Percentiles rank a stretch among this genome's conserved stretches.
Conservation (phyloP, 2,797 vertebrate species). For the Clarias laeviceps region DNA sequence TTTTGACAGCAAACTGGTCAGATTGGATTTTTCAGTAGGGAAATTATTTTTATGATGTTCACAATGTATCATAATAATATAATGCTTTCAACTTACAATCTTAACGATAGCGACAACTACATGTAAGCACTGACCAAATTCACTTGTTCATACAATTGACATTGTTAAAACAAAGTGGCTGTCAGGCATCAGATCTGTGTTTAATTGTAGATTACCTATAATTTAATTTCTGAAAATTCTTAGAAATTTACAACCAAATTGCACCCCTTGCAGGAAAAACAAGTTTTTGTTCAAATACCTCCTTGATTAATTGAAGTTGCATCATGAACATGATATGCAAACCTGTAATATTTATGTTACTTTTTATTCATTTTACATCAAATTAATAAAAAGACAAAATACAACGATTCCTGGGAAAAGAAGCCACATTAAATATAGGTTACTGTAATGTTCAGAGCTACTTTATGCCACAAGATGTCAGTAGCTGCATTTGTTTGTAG, state of each 20-base stretch:
- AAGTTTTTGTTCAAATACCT: background rate
- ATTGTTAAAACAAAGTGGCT: background rate
- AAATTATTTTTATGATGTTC: background rate
- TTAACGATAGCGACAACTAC: background rate
- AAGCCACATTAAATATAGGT: background rate
- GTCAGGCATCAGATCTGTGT: background rate
- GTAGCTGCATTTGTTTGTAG: slow-evolving; percentile 9
- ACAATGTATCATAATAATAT: background rate
- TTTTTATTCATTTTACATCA: background rate
- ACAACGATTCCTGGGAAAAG: background rate
- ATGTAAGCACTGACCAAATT: background rate
- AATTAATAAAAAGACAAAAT: background rate
- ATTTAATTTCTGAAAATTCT: background rate
- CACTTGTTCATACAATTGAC: background rate
- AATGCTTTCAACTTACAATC: background rate
- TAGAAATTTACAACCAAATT: background rate
- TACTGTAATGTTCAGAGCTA: background rate
- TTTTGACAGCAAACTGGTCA: background rate
- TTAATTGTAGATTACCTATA: background rate
- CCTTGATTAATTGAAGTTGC: background rate
- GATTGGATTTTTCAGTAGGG: background rate
- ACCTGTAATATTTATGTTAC: background rate
- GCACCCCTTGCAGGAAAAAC: background rate
- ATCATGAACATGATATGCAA: background rate
- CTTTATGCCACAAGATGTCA: slow-evolving; percentile 31